Evolutionary conservation across 2,888 invertebrate species (phyloP).

Genomic region (Leuctra nigra): DNA sequence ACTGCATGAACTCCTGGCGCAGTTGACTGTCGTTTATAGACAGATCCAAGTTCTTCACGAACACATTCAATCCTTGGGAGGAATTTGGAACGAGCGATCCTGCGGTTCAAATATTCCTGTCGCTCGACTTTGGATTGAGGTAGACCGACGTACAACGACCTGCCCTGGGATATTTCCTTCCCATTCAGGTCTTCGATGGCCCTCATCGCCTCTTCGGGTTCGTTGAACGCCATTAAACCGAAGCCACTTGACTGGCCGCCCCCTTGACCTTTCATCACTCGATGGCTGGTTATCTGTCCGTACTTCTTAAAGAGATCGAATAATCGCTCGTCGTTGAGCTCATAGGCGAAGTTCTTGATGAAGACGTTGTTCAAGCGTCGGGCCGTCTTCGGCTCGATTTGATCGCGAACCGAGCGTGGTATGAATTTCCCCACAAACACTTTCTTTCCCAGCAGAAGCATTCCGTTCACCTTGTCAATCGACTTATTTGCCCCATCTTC

Average conservation of each 20-base stretch:
- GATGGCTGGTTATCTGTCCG: slow-evolving; percentile 41
- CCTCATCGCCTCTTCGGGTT: slow-evolving; percentile 48
- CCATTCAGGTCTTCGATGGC: slow-evolving; percentile 48
- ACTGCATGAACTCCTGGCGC: slow-evolving; percentile 56
- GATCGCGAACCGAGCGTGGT: slow-evolving; percentile 49
- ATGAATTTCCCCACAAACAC: slow-evolving; percentile 52
- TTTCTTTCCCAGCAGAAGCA: slow-evolving; percentile 55
- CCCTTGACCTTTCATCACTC: slow-evolving; percentile 42
- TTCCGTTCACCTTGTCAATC: slow-evolving; percentile 56
- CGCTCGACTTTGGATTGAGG: slow-evolving; percentile 56
- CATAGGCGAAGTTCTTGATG: slow-evolving; percentile 54
- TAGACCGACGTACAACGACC: slow-evolving; percentile 48
- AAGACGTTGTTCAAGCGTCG: slow-evolving; percentile 52
- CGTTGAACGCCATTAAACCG: slow-evolving; percentile 55
- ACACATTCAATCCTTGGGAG: slow-evolving; percentile 58
- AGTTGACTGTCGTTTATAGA: slow-evolving; percentile 58
- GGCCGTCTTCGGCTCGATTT: slow-evolving; percentile 41
- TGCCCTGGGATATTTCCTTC: slow-evolving; percentile 36
- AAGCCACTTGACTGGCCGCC: slow-evolving; percentile 51
- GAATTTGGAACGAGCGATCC: slow-evolving; percentile 47
- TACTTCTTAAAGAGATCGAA: slow-evolving; percentile 45
- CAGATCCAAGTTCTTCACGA: slow-evolving; percentile 66
- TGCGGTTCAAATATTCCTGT: slow-evolving; percentile 52
- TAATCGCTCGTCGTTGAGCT: slow-evolving; percentile 46
- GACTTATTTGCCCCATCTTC: slow-evolving; percentile 50